These are phyloP conservation scores for Stenodema calcarata DNA, from an alignment of 2,888 invertebrate species.

Conservation along the genomic window DNA sequence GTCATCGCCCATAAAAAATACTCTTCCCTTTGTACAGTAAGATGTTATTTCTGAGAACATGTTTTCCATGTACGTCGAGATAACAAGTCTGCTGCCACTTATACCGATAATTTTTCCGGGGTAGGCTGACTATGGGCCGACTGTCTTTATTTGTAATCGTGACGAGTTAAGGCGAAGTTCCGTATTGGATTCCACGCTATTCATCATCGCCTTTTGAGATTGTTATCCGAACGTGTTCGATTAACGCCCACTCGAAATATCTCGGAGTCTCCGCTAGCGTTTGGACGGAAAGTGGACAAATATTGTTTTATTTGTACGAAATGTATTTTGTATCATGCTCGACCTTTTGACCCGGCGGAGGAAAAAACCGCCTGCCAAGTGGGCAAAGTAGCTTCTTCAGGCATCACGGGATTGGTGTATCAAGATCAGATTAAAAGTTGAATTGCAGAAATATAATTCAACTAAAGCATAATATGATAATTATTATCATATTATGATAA, in stretches of 20 bases:
- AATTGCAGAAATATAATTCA: too few species aligned
- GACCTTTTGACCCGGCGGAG: too few species aligned
- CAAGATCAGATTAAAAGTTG: too few species aligned
- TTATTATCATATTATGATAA: too few species aligned
- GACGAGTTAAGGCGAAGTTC: neutral
- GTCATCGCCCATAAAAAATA: neutral
- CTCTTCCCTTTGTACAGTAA: neutral
- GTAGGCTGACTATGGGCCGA: neutral
- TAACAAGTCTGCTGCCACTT: neutral
- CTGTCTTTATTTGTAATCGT: neutral
- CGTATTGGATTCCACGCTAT: neutral
- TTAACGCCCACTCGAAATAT: neutral
- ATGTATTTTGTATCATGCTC: too few species aligned
- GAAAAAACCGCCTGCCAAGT: too few species aligned
- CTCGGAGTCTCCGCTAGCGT: too few species aligned
- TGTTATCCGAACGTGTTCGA: neutral
- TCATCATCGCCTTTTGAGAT: neutral
- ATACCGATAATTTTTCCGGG: neutral
- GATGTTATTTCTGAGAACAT: neutral
- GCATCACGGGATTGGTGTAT: too few species aligned
- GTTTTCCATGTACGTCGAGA: neutral
- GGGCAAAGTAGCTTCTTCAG: too few species aligned
- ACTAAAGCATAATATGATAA: too few species aligned
- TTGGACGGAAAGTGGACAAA: too few species aligned
- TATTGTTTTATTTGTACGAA: too few species aligned